Conservation (phyloP, 2,113 vertebrate genomes). For the Oenanthe oenanthe region DNA sequence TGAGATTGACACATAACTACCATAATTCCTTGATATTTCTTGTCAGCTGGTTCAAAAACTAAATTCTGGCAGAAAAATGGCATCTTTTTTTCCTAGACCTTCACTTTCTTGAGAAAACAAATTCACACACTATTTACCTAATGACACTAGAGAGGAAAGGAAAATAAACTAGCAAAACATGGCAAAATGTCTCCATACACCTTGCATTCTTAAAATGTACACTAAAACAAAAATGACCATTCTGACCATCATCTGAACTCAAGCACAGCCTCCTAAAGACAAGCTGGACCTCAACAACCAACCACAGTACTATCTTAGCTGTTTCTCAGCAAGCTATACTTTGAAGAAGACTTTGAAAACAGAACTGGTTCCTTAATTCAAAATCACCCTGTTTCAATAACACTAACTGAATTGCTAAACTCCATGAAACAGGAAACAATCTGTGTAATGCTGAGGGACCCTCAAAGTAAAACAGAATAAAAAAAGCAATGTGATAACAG, state of each 20-base stretch:
- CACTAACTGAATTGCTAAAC: background rate
- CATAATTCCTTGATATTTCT: background rate
- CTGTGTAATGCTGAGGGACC: background rate
- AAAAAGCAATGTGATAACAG: background rate
- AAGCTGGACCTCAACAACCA: background rate
- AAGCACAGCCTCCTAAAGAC: background rate
- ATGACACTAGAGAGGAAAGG: background rate
- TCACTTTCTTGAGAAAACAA: background rate
- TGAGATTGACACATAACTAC: background rate
- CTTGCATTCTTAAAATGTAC: background rate
- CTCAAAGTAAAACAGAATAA: background rate
- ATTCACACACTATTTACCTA: background rate
- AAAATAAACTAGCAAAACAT: background rate
- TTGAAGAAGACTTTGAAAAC: background rate
- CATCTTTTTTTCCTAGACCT: background rate
- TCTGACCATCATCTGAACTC: background rate
- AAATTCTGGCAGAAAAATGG: background rate
- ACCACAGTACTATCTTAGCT: background rate
- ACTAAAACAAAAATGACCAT: background rate
- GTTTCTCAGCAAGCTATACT: background rate
- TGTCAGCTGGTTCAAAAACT: background rate
- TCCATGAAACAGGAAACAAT: background rate
- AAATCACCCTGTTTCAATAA: background rate
- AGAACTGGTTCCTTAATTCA: background rate
- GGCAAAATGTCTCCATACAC: background rate